Evolutionary conservation across 2,797 vertebrate genomes (phyloP), one percentile per base, ranked within the genome.

Genomic region (Pipistrellus pygmaeus): DNA sequence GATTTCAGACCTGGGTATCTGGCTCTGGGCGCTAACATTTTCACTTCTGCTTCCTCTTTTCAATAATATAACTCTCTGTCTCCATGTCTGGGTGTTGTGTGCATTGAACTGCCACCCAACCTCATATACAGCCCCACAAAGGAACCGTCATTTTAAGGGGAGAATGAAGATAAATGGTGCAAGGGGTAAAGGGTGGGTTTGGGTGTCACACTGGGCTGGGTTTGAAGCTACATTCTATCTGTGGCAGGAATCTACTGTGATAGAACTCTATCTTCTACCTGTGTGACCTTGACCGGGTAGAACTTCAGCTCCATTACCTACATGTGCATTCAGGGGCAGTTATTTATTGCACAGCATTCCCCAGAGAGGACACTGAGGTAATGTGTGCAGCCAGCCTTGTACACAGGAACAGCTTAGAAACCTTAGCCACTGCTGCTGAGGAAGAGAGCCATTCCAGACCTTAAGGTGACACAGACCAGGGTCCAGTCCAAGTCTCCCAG

Each of bases 271-370:
- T 6, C 3, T 38, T 78, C 21, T 13, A 23, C 32, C 62, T 57
- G 23, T 1, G 27, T 4, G 4, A 62, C 15, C 23, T 6, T 53
- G 44, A 44, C 7, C 20, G 53, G 55, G 38, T 3, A 21, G 7
- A 53, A 23, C 44, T 8, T 81, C 4, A 69, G 21, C 30, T 11
- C n/a, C 9, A 23, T 53, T 25, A 25, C 4, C 25, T 48, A 0
- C 20, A 69, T 44, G 15, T 23, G 1, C 23, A 25, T 21, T 8
- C 0, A 25, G 13, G 0, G 41, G 25, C 27, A 38, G 18, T n/a
- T n/a, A n/a, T 1, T 17, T 51, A 3, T 0, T 20, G 8, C 3
- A 9, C 0, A n/a, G 15, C 1, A 3, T 55, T 48, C 5, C 2
- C 8, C 2, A 35, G 71, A 51, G 41, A 35, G 18, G 35, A 57